These are phyloP conservation scores for Trachymyrmex septentrionalis DNA, from an alignment of 1,140 invertebrate species.

Conservation along the genomic window DNA sequence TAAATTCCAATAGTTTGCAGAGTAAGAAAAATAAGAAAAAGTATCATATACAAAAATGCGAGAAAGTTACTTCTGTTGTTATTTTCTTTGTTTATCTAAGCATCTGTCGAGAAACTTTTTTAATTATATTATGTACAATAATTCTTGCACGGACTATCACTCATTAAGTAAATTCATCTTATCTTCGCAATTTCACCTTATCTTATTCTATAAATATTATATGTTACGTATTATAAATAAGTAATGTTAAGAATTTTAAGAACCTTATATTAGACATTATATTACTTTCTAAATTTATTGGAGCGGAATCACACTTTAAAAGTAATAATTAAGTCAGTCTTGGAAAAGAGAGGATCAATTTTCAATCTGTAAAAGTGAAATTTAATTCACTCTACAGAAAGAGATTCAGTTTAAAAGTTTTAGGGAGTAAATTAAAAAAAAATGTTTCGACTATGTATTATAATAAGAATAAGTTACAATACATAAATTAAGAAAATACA, in stretches of 20 bases:
- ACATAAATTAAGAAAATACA: too few species aligned
- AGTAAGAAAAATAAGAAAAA: background rate
- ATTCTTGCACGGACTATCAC: background rate
- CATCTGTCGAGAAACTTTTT: background rate
- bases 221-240: background rate
- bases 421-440: too few species aligned
- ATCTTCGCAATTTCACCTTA: background rate
- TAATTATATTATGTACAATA: background rate
- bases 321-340: too few species aligned
- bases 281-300: background rate
- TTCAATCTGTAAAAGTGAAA: too few species aligned
- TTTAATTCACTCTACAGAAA: too few species aligned
- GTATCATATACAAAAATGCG: background rate
- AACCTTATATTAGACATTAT: background rate
- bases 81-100: background rate
- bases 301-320: too few species aligned
- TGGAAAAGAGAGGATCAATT: too few species aligned
- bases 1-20: background rate
- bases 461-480: too few species aligned
- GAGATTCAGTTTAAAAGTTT: too few species aligned
- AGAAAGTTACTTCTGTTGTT: background rate
- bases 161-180: background rate
- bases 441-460: too few species aligned
- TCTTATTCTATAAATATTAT: background rate
- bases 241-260: background rate